Evolutionary conservation across 2,113 vertebrate genomes (phyloP).

Genomic region (Triplophysa dalaica): DNA sequence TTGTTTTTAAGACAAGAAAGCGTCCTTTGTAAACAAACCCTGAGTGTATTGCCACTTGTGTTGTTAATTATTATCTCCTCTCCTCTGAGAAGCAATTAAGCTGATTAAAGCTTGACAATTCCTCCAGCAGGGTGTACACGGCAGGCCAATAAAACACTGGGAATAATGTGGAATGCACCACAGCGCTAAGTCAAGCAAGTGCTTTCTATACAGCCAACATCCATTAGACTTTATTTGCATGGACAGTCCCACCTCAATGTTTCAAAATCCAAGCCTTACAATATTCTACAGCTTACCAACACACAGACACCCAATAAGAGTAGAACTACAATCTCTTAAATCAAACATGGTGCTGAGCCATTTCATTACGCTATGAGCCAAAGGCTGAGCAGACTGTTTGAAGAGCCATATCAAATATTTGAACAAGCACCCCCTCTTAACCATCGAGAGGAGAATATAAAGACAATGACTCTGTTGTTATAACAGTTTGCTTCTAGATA

Average conservation of each 20-base stretch:
- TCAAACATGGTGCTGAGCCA: neutral
- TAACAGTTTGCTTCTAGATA: neutral
- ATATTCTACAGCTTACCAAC: neutral
- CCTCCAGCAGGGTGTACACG: neutral
- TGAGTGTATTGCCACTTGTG: no score
- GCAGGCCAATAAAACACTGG: conserved; percentile 13
- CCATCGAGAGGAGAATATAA: neutral
- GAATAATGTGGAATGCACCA: conserved; percentile 16
- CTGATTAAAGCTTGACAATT: conserved; percentile 31
- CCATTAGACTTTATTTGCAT: no score
- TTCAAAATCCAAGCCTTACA: no score
- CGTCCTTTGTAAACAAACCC: neutral
- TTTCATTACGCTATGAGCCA: neutral
- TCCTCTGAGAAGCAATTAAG: conserved; percentile 33
- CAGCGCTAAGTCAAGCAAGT: neutral
- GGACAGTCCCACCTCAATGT: no score
- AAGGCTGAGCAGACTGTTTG: neutral
- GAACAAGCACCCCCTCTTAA: neutral
- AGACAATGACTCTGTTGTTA: no score
- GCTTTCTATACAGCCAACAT: neutral
- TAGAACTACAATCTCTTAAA: neutral
- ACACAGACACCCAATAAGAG: neutral
- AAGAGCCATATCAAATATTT: conserved; percentile 25
- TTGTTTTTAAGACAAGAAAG: neutral
- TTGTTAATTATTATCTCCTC: neutral